Evolutionary conservation across 2,797 vertebrate species (phyloP).

Genomic region (Discoglossus pictus): DNA sequence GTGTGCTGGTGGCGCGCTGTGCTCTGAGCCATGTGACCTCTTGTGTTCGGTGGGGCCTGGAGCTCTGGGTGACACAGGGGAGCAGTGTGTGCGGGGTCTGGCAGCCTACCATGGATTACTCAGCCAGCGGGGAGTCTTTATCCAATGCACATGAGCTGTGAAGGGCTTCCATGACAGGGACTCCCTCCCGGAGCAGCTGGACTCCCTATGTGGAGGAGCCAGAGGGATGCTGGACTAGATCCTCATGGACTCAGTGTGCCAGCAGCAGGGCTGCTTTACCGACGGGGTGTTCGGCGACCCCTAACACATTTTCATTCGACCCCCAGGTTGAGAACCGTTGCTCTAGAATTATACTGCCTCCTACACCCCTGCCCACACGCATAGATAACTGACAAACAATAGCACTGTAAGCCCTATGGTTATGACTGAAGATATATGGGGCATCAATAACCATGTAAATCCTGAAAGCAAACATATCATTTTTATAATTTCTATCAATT

Average conservation of each 20-base stretch:
- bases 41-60: conserved; percentile 53
- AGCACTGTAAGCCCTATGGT: no score
- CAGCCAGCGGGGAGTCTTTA: conserved; percentile 43
- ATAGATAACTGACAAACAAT: no score
- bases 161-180: conserved; percentile 60
- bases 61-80: neutral
- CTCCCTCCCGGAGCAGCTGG: conserved; percentile 70
- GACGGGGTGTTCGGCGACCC: no score
- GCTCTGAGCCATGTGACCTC: conserved; percentile 33
- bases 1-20: neutral
- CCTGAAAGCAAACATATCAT: no score
- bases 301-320: no score
- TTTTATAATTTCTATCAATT: no score
- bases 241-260: conserved; percentile 84
- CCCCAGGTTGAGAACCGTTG: no score
- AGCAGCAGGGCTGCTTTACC: conserved; percentile 93
- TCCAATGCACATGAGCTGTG: conserved; percentile 35
- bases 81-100: conserved; percentile 31
- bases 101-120: conserved; percentile 34
- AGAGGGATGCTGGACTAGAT: conserved; percentile 80
- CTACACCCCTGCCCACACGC: no score
- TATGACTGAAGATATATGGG: no score
- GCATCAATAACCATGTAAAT: no score
- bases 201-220: conserved; percentile 67
- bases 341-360: no score